phyloP scores from a whole-genome alignment of 2,888 invertebrate species.

The Cryptus armator region DNA sequence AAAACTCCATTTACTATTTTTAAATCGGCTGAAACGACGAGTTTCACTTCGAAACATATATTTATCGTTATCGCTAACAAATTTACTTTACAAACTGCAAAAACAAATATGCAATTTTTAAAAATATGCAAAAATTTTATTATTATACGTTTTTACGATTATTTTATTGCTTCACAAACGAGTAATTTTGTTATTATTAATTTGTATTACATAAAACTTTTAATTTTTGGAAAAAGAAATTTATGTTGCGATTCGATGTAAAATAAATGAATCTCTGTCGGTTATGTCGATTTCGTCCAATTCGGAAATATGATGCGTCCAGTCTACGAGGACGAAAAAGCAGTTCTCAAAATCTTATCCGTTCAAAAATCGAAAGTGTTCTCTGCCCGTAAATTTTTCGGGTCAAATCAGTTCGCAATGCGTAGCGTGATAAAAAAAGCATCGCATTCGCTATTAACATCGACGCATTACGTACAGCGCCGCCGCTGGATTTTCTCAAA shows the following conservation, averaged over 20 bases:
- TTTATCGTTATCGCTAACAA: too few species aligned
- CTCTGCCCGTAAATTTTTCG: not conserved
- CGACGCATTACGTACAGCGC: too few species aligned
- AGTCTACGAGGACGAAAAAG: not conserved
- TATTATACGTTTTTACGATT: too few species aligned
- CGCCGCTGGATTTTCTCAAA: not conserved
- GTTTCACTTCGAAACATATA: too few species aligned
- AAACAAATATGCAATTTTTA: too few species aligned
- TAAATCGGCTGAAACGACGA: too few species aligned
- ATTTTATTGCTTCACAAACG: too few species aligned
- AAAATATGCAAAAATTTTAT: too few species aligned
- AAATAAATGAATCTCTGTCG: not conserved
- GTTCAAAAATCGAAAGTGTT: not conserved
- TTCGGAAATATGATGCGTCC: not conserved
- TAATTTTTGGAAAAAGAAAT: not conserved
- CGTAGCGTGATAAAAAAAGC: not conserved
- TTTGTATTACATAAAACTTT: too few species aligned
- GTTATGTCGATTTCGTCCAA: not conserved
- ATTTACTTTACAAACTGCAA: too few species aligned
- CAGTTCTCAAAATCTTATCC: not conserved
- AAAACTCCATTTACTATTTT: too few species aligned
- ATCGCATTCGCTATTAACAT: not conserved
- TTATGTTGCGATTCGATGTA: not conserved
- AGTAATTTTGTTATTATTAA: too few species aligned
- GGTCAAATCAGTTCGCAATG: not conserved